Conservation (phyloP, 2,113 vertebrate species). For the Ageneiosus marmoratus region DNA sequence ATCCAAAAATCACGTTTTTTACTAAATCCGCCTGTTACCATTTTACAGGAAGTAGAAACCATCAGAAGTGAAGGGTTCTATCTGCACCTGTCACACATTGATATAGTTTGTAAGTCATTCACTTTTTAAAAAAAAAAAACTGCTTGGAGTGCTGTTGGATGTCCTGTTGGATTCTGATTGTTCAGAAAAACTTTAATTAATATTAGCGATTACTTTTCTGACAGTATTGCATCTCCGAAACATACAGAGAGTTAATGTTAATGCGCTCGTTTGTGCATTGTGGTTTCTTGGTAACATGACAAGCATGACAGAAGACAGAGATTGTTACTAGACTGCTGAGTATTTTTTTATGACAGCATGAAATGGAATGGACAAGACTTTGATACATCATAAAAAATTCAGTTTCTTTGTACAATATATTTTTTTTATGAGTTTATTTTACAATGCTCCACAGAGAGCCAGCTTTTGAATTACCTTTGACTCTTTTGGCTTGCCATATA, state of each 20-base stretch:
- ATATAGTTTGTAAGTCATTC: neutral
- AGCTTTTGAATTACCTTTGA: neutral
- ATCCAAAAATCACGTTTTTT: slow-evolving; percentile 14
- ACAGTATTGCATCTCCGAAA: neutral
- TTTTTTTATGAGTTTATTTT: neutral
- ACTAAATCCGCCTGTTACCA: slow-evolving; percentile 25
- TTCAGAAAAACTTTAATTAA: neutral
- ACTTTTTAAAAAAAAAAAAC: neutral
- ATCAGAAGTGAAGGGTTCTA: neutral
- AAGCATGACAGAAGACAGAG: neutral
- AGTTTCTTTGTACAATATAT: neutral
- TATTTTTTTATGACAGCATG: no score
- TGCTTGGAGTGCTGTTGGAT: neutral
- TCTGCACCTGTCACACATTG: neutral
- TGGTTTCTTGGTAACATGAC: neutral
- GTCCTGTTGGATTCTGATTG: neutral
- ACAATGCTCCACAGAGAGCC: neutral
- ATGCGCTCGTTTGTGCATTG: neutral
- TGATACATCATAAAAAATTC: neutral
- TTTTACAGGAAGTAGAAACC: slow-evolving; percentile 6
- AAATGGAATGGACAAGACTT: neutral
- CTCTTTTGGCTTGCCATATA: neutral
- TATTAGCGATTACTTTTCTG: neutral
- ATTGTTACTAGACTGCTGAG: neutral
- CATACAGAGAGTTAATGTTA: neutral